phyloP scores from a whole-genome alignment of 2,888 invertebrate species.

The Tetranychus truncatus region DNA sequence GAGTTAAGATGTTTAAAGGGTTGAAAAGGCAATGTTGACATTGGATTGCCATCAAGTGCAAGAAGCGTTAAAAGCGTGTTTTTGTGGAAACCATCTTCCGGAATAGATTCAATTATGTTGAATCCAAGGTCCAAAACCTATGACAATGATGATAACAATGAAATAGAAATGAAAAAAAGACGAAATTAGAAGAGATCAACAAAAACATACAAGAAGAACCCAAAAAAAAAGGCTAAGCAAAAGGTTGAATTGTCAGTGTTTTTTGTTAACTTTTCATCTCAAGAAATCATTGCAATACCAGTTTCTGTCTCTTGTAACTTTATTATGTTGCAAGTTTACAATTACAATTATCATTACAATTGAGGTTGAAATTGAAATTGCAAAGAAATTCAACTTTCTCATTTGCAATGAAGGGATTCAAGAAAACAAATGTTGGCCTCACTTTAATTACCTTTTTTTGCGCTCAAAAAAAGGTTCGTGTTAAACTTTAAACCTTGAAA shows the following conservation, averaged over 20 bases:
- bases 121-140: slow-evolving; percentile 75
- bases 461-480: too few relatives aligned
- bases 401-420: too few relatives aligned
- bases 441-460: too few relatives aligned
- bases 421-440: too few relatives aligned
- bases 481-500: too few relatives aligned
- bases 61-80: slow-evolving; percentile 66
- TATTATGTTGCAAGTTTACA: background rate
- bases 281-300: background rate
- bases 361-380: too few relatives aligned
- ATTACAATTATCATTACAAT: too few relatives aligned
- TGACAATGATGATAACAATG: background rate
- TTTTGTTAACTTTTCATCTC: too few relatives aligned
- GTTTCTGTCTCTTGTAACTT: background rate
- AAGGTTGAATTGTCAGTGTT: too few relatives aligned
- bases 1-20: slow-evolving; percentile 59
- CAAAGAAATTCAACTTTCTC: too few relatives aligned
- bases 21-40: slow-evolving; percentile 59
- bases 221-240: too few relatives aligned
- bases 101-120: slow-evolving; percentile 63
- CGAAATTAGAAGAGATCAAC: background rate
- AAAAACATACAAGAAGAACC: background rate
- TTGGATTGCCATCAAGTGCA: slow-evolving; percentile 74
- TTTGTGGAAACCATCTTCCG: slow-evolving; percentile 55
- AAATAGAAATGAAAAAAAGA: background rate